A percentile compares a stretch with the other conserved stretches of the same genome.
Conservation (phyloP, 2,888 invertebrate genomes). For the Cerceris rybyensis region DNA sequence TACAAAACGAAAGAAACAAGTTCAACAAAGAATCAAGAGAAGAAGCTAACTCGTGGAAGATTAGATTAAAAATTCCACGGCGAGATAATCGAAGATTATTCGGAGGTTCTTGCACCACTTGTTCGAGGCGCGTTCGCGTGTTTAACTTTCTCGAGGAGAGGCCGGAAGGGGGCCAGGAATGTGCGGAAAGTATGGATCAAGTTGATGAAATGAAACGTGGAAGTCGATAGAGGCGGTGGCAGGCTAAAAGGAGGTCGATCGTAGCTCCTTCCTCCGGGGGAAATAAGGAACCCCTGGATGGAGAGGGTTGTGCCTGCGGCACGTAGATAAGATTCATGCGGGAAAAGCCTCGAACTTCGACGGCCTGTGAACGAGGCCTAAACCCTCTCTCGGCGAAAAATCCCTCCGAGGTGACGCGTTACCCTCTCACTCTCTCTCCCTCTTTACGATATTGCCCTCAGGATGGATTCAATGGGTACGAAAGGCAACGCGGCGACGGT, state of each 20-base stretch:
- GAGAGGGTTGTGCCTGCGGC: constrained; percentile 61
- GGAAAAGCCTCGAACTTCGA: constrained; percentile 58
- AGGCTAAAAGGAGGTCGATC: constrained; percentile 61
- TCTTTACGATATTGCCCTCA: constrained; percentile 48
- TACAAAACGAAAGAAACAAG: too few species aligned
- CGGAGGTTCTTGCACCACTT: too few species aligned
- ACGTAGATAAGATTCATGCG: constrained; percentile 71
- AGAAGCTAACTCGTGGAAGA: too few species aligned
- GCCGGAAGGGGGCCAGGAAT: constrained; percentile 23
- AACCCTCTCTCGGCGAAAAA: constrained; percentile 54
- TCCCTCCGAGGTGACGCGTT: constrained; percentile 35
- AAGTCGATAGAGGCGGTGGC: constrained; percentile 59
- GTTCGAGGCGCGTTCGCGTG: too few species aligned
- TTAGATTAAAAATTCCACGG: too few species aligned
- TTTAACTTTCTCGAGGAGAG: too few species aligned
- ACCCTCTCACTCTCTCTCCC: not conserved
- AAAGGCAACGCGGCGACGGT: constrained; percentile 5
- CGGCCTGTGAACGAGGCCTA: constrained; percentile 63
- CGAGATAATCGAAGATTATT: too few species aligned
- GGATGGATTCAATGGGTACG: constrained; percentile 46
- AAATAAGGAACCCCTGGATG: constrained; percentile 47
- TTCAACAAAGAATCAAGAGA: too few species aligned
- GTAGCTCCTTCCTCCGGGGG: constrained; percentile 46
- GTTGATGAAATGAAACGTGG: constrained; percentile 69
- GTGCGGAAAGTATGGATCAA: constrained; percentile 64